Evolutionary conservation across 2,888 invertebrate genomes (phyloP), one percentile per base, ranked within the genome.

Genomic region (Matsumyia berberina): DNA sequence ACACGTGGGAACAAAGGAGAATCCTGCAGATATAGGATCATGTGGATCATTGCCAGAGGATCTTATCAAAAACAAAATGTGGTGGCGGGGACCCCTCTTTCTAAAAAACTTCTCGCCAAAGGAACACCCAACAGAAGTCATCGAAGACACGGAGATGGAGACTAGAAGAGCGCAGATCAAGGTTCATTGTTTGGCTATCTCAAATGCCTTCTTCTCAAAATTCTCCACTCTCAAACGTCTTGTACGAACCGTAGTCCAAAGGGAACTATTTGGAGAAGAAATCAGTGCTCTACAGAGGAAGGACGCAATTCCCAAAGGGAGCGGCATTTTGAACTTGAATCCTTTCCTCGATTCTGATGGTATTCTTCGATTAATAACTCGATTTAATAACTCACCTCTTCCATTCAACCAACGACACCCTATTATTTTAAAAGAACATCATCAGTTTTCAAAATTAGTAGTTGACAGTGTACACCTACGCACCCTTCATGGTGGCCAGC

Each of bases 61-160:
- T 29, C 37, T 55, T 7, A 29, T 51, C 4, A n/a, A 37, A 2
- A 51, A 24, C 49, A 12, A 15, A 5, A 35, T 67, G 24, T 51
- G 29, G 29, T 51, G 69, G 44, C 19, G 33, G n/a, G 69, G 69
- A n/a, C 67, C 67, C 0, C 17, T 8, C 17, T 24, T 46, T 17
- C n/a, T 46, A 17, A 1, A 46, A 17, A 53, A 53, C 5, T 53
- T 53, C 12, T 53, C 33, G 15, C 7, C n/a, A 33, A 33, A n/a
- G 15, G 5, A 31, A 6, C 33, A 31, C 1, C 29, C 31, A 6
- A 7, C 1, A 15, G 2, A 31, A 53, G 8, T 7, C 15, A 5
- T 5, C 24, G 29, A 31, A 7, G 31, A 31, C 15, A 53, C 53
- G 5, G 8, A 53, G n/a, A n/a, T n/a, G n/a, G 33, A 51, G 11